These are phyloP conservation scores for Pica pica DNA, from an alignment of 2,113 vertebrate genomes.

Conservation along the genomic window DNA sequence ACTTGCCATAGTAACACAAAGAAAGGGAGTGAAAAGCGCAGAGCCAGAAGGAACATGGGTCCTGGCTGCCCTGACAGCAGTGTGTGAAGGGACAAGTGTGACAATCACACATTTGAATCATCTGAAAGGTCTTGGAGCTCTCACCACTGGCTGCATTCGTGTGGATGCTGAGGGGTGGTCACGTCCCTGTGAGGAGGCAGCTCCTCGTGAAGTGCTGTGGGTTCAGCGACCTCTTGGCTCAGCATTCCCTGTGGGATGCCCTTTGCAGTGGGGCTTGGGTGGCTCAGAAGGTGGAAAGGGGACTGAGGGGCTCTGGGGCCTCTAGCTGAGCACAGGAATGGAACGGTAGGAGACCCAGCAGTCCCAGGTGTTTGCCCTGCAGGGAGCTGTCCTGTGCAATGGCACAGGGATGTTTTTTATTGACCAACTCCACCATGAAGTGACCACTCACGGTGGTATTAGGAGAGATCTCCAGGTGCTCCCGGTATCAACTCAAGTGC, in stretches of 20 bases:
- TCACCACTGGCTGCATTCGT: fast-evolving
- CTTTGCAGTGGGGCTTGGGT: not conserved
- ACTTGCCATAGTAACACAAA: not conserved
- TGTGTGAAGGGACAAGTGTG: not conserved
- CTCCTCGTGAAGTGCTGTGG: not conserved
- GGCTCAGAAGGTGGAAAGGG: not conserved
- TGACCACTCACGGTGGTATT: fast-evolving
- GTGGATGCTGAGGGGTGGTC: fast-evolving
- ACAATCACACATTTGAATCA: conserved; percentile 17
- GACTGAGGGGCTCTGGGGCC: fast-evolving
- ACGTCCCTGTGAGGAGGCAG: fast-evolving
- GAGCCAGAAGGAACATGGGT: not conserved
- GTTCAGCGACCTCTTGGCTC: not conserved
- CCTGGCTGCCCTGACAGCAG: not conserved
- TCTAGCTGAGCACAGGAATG: fast-evolving
- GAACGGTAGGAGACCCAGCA: not conserved
- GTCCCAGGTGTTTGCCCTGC: not conserved
- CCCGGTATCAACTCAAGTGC: not conserved
- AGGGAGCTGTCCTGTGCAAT: not conserved
- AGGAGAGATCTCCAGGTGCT: not conserved
- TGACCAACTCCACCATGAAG: fast-evolving
- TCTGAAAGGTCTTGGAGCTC: not conserved
- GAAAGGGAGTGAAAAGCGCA: not conserved
- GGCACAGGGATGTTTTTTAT: not conserved
- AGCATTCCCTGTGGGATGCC: not conserved